These are phyloP conservation scores for Athripsodes cinereus DNA, from an alignment of 2,888 invertebrate species.

Conservation along the genomic window DNA sequence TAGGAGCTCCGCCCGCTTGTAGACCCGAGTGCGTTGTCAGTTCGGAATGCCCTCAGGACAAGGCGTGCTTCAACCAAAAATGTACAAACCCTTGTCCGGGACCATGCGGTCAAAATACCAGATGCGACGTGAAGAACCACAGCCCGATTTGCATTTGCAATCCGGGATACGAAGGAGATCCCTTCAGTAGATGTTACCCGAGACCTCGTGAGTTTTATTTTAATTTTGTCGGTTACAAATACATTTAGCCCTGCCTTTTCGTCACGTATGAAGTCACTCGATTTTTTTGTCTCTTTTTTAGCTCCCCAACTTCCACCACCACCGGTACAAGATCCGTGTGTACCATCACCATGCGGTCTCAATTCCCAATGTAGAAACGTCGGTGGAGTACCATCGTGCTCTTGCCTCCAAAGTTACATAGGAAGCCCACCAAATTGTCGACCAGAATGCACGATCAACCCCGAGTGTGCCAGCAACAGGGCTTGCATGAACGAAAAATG, in stretches of 20 bases:
- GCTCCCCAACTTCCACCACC: slow-evolving; percentile 44
- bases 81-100: too few relatives aligned
- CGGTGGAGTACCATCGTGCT: slow-evolving; percentile 55
- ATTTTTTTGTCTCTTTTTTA: too few relatives aligned
- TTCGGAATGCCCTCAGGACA: too few relatives aligned
- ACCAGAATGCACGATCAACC: slow-evolving; percentile 60
- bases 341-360: slow-evolving; percentile 63
- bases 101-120: slow-evolving; percentile 66
- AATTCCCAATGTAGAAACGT: slow-evolving; percentile 54
- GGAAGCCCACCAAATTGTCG: slow-evolving; percentile 64
- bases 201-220: slow-evolving; percentile 54
- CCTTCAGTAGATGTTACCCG: slow-evolving; percentile 55
- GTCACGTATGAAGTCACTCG: too few relatives aligned
- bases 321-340: slow-evolving; percentile 55
- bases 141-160: slow-evolving; percentile 65
- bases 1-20: too few relatives aligned
- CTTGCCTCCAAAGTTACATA: slow-evolving; percentile 52
- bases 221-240: too few relatives aligned
- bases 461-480: slow-evolving; percentile 59
- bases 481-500: slow-evolving; percentile 63
- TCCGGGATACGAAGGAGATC: slow-evolving; percentile 56
- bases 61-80: too few relatives aligned
- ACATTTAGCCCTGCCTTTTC: too few relatives aligned
- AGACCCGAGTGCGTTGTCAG: too few relatives aligned
- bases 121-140: slow-evolving; percentile 67